Conservation (phyloP, 92 coral and sea anemone species). For the Paragorgia papillata region DNA sequence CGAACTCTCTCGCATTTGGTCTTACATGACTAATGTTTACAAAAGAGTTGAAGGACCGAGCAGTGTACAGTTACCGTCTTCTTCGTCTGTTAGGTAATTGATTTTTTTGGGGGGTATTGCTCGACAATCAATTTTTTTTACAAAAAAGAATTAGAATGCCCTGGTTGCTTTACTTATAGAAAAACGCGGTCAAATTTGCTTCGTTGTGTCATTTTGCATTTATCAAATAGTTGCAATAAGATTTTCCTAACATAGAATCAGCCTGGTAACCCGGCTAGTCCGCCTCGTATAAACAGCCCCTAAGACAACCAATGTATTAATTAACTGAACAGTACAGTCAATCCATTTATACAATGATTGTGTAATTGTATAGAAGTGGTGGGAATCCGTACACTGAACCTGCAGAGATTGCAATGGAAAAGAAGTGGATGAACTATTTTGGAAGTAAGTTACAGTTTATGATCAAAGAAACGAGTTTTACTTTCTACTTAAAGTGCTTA, state of each 20-base stretch:
- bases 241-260: no score
- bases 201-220: no score
- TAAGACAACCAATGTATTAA: no score
- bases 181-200: no score
- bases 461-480: background rate
- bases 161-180: no score
- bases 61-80: background rate
- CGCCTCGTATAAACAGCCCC: no score
- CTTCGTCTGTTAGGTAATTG: slow-evolving; percentile 10
- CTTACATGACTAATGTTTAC: slow-evolving; percentile 37
- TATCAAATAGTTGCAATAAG: no score
- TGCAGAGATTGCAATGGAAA: slow-evolving; percentile 78
- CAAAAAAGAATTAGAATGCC: no score
- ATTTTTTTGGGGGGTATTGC: background rate
- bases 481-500: background rate
- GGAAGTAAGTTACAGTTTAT: slow-evolving; percentile 65
- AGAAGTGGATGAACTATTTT: slow-evolving; percentile 91
- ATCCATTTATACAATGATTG: no score
- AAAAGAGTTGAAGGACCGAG: slow-evolving; percentile 29
- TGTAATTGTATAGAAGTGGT: slow-evolving; percentile 6
- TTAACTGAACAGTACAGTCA: no score
- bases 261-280: no score
- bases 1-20: slow-evolving; percentile 46
- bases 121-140: background rate
- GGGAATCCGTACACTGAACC: slow-evolving; percentile 27